phyloP scores from a whole-genome alignment of 2,888 invertebrate species.

The Drosophila melanosoma region DNA sequence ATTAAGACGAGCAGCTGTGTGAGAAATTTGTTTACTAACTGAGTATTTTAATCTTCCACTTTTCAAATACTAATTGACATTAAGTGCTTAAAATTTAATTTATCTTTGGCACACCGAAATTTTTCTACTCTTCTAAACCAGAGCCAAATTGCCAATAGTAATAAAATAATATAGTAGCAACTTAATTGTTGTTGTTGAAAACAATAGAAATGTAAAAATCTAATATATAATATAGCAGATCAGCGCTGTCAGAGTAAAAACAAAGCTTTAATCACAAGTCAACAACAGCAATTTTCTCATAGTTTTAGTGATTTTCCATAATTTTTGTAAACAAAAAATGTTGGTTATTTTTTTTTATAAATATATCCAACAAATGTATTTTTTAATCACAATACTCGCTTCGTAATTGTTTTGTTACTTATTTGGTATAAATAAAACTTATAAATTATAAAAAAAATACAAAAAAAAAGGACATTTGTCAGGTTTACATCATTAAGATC shows the following conservation, averaged over 20 bases:
- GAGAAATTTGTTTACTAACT: constrained; percentile 6
- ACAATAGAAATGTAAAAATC: constrained; percentile 11
- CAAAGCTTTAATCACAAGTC: neutral
- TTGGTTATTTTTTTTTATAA: neutral
- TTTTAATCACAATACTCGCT: constrained; percentile 34
- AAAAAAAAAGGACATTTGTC: neutral
- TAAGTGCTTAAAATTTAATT: too few species aligned
- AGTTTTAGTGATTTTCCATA: constrained; percentile 1
- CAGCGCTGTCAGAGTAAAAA: neutral
- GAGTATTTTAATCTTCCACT: neutral
- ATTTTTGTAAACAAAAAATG: neutral
- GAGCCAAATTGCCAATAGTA: too few species aligned
- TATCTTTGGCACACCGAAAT: too few species aligned
- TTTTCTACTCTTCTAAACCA: neutral
- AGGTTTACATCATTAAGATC: constrained; percentile 28
- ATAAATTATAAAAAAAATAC: constrained; percentile 36
- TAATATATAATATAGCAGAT: neutral
- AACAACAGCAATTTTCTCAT: neutral
- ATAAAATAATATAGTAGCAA: neutral
- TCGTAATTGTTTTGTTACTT: constrained; percentile 36
- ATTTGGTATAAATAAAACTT: constrained; percentile 68
- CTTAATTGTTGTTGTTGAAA: neutral
- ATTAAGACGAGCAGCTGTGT: constrained; percentile 42
- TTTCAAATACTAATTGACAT: neutral
- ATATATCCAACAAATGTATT: constrained; percentile 22